phyloP scores from a whole-genome alignment of 1,140 invertebrate genomes.

The Drosophila persimilis region DNA sequence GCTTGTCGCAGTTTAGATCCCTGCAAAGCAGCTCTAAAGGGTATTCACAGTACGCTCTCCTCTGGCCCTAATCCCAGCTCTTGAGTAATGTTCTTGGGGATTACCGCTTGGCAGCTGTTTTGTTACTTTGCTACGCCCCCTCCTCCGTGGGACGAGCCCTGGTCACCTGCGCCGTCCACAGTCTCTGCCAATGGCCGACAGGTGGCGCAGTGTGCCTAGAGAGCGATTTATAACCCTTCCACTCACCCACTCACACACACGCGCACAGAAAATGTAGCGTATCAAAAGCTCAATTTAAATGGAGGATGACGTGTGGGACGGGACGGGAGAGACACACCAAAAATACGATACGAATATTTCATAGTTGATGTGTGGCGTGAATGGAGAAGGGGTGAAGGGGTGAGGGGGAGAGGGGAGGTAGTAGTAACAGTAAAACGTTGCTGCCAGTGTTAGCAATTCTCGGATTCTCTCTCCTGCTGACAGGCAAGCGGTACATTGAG shows the following conservation, averaged over 20 bases:
- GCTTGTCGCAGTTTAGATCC: too few relatives aligned
- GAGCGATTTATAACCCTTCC: slow-evolving; percentile 40
- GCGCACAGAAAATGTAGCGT: not conserved
- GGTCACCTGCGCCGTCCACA: too few relatives aligned
- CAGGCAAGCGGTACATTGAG: slow-evolving; percentile 50
- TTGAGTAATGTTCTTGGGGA: too few relatives aligned
- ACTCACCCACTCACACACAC: not conserved
- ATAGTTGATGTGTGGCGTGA: slow-evolving; percentile 53
- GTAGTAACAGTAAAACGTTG: slow-evolving; percentile 20
- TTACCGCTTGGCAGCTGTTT: too few relatives aligned
- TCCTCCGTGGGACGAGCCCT: too few relatives aligned
- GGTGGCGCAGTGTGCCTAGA: slow-evolving; percentile 17
- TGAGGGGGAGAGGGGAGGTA: not conserved
- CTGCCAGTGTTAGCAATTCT: slow-evolving; percentile 39
- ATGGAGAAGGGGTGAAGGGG: not conserved
- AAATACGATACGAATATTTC: slow-evolving; percentile 67
- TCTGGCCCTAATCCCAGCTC: too few relatives aligned
- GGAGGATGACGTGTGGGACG: slow-evolving; percentile 5
- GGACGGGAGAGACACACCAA: slow-evolving; percentile 25
- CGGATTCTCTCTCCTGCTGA: slow-evolving; percentile 39
- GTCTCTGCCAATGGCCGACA: slow-evolving; percentile 17
- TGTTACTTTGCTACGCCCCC: too few relatives aligned
- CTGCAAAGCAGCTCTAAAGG: too few relatives aligned
- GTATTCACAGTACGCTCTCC: too few relatives aligned
- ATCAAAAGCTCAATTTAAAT: slow-evolving; percentile 41